phyloP scores from a whole-genome alignment of 2,888 invertebrate species.

The Xestia c-nigrum region DNA sequence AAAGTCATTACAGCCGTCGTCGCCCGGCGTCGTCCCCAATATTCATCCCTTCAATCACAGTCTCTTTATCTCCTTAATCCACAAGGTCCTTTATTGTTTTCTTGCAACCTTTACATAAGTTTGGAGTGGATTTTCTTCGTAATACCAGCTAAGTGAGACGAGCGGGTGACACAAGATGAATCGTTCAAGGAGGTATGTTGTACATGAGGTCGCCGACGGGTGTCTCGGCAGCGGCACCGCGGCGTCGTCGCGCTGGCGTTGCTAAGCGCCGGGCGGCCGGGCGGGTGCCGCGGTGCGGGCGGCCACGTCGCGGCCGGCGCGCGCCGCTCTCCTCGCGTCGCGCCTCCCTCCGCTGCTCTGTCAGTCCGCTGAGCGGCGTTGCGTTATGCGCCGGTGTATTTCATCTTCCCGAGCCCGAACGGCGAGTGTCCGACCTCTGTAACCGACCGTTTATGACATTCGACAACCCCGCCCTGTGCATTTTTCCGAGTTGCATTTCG shows the following conservation, averaged over 20 bases:
- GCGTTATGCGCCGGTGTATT: conserved; percentile 79
- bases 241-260: conserved; percentile 61
- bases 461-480: conserved; percentile 90
- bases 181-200: conserved; percentile 51
- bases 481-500: conserved; percentile 86
- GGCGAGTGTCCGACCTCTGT: conserved; percentile 87
- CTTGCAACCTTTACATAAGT: conserved; percentile 3
- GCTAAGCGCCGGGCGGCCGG: conserved; percentile 54
- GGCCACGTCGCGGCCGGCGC: conserved; percentile 70
- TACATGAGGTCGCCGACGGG: conserved; percentile 66
- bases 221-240: conserved; percentile 63
- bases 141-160: conserved; percentile 21
- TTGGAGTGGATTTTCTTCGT: conserved; percentile 6
- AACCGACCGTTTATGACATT: conserved; percentile 88
- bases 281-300: conserved; percentile 65
- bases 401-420: conserved; percentile 74
- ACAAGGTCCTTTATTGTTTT: neutral
- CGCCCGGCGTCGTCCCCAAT: neutral
- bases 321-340: conserved; percentile 75
- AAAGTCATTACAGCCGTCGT: conserved; percentile 3
- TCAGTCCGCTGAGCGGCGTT: conserved; percentile 86
- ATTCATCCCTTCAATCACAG: neutral
- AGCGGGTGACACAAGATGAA: conserved; percentile 59
- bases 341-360: conserved; percentile 64
- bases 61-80: neutral